These are phyloP conservation scores for Chrysolina oricalcia DNA, from an alignment of 2,888 invertebrate species.

Conservation along the genomic window DNA sequence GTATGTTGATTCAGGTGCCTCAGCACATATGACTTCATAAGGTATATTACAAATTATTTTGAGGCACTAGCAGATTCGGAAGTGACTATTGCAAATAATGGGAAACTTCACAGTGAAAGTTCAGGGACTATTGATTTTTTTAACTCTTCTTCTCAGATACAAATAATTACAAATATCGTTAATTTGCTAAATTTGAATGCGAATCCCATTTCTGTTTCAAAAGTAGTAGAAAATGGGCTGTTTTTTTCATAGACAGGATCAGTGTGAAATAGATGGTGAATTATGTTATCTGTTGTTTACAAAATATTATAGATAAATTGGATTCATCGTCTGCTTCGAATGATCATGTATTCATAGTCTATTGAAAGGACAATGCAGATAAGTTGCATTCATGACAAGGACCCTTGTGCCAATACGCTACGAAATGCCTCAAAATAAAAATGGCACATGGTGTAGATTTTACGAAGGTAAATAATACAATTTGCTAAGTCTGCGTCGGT, in stretches of 20 bases:
- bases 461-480: not conserved
- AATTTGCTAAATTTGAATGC: slow-evolving; percentile 16
- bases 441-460: not conserved
- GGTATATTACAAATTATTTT: slow-evolving; percentile 23
- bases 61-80: not conserved
- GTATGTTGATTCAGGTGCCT: slow-evolving; percentile 26
- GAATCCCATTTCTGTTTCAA: slow-evolving; percentile 22
- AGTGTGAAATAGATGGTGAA: slow-evolving; percentile 19
- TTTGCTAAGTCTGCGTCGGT: too few species aligned
- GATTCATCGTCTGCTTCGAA: not conserved
- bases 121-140: slow-evolving; percentile 25
- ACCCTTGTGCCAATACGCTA: not conserved
- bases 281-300: slow-evolving; percentile 7
- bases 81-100: slow-evolving; percentile 31
- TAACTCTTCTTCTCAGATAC: not conserved
- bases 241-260: slow-evolving; percentile 7
- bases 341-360: not conserved
- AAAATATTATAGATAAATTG: slow-evolving; percentile 20
- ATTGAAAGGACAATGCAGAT: not conserved
- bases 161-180: slow-evolving; percentile 13
- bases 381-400: not conserved
- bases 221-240: not conserved
- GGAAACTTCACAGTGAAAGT: slow-evolving; percentile 19
- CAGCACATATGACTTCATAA: slow-evolving; percentile 32
- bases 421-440: not conserved